These are phyloP conservation scores for human (Homo sapiens) DNA, from an alignment of 2,113 vertebrate genomes.

Conservation along the genomic window GRCh38 chr12:25433501-25434000, in stretches of 20 bases:
- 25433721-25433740: background rate
- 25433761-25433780: background rate
- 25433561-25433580: conserved; percentile 30
- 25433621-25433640: conserved; percentile 14
- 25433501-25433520: background rate
- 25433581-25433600: background rate
- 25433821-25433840: conserved; percentile 63
- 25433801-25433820: conserved; percentile 68
- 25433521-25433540: conserved; percentile 17
- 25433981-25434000: conserved; percentile 63
- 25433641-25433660: conserved; percentile 67
- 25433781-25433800: conserved; percentile 35
- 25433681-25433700: conserved; percentile 7
- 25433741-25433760: conserved; percentile 39
- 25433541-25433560: background rate
- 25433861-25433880: conserved; percentile 64
- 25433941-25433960: conserved; percentile 62
- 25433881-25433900: conserved; percentile 68
- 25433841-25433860: conserved; percentile 66
- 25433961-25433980: conserved; percentile 71
- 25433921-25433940: conserved; percentile 62
- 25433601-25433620: background rate
- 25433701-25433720: conserved; percentile 51
- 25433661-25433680: conserved; percentile 50
- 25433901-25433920: conserved; percentile 70